Evolutionary conservation across 1,140 invertebrate genomes (phyloP).

Genomic region (Temnothorax nylanderi): DNA sequence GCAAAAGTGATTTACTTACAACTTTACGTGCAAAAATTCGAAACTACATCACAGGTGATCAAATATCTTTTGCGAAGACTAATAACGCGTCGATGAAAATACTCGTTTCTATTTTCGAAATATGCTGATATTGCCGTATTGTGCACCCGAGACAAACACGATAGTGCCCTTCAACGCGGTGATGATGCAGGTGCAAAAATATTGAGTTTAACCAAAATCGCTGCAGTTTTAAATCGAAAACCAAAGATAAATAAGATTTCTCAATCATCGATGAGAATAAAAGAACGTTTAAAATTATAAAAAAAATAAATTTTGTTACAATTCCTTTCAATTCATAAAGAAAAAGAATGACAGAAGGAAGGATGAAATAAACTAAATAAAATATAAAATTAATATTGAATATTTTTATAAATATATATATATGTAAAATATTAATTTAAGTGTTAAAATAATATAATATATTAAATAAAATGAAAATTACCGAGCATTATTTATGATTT

Average conservation of each 20-base stretch:
- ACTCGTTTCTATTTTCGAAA: background rate
- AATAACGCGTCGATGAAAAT: background rate
- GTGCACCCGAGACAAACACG: conserved; percentile 63
- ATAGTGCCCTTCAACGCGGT: conserved; percentile 55
- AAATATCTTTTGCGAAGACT: background rate
- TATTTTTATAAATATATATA: background rate
- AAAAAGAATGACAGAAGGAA: background rate
- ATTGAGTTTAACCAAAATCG: conserved; percentile 45
- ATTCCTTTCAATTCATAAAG: background rate
- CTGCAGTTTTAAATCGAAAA: conserved; percentile 56
- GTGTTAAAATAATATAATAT: background rate
- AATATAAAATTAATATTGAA: background rate
- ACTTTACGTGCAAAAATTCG: conserved; percentile 55
- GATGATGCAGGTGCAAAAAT: conserved; percentile 57
- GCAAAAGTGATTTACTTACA: conserved; percentile 27
- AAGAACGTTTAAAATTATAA: background rate
- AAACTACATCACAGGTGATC: conserved; percentile 2
- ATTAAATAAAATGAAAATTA: background rate
- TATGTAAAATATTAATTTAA: conserved; percentile 1
- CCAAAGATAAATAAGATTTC: conserved; percentile 26
- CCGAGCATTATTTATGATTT: background rate
- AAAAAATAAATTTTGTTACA: background rate
- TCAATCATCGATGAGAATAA: conserved; percentile 48
- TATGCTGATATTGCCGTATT: conserved; percentile 10
- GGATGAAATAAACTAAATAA: background rate